Evolutionary conservation across 2,113 vertebrate genomes (phyloP), one percentile per base, ranked within the genome.

Genomic region (Oenanthe oenanthe): DNA sequence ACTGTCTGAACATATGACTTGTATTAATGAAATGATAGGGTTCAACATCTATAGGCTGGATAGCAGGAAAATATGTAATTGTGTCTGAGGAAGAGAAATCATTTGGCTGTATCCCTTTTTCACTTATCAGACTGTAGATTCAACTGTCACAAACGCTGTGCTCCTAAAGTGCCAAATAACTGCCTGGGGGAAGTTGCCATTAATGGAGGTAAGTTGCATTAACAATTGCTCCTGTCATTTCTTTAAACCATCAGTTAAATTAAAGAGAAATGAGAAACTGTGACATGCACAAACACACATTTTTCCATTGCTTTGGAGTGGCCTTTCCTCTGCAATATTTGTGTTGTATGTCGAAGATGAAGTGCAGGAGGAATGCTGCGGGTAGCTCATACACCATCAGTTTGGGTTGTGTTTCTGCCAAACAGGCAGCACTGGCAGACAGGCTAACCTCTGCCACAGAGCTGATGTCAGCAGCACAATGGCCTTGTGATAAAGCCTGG

Each of bases 131-230:
- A 99, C 95, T 99, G 99, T 97, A 99, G 98, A 92, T 99, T 99
- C 96, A 99, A 99, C 93, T 99, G 99, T 94, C 99, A 99, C 87
- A 99, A 99, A 96, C 98, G 99, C 76, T 99, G 99, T 97, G 98
- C 99, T 71, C 97, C 99, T 7, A 99, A 99, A 98, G 99, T 99
- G 89, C 99, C 99, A 78, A 99, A 99, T 98, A 99, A 99, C 98
- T 99, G 99, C 88, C 98, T 99, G 61, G 99, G 99, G 38, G 99
- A 99, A 97, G 99, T 99, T 89, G 98, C 98, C 88, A 98, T 98
- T 94, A 99, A 99, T 53, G 99, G 99, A 98, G 99, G 99, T 98
- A 97, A 96, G 98, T 98, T 77, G 28, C 62, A 18, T 85, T 62
- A 47, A 68, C 24, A 58, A 6, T 58, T 62, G 20, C 82, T 88